Evolutionary conservation across 2,797 vertebrate genomes (phyloP).

Genomic region (Sarcoramphus papa): DNA sequence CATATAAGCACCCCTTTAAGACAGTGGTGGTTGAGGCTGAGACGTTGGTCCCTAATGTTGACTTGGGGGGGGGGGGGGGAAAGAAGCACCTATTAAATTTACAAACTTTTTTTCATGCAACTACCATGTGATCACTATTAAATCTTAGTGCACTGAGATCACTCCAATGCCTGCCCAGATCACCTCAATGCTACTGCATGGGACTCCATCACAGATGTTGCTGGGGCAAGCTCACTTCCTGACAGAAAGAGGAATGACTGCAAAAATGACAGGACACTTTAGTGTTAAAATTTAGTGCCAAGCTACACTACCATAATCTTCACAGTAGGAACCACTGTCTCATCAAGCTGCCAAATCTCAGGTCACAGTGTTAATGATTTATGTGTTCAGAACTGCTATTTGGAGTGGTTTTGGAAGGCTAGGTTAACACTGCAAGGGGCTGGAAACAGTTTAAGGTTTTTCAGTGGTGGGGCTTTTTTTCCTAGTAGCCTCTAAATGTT

Average conservation of each 20-base stretch:
- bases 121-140: not conserved
- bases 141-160: not conserved
- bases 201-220: not conserved
- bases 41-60: not conserved
- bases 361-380: not conserved
- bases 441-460: not conserved
- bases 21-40: not conserved
- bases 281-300: not conserved
- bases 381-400: not conserved
- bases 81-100: not conserved
- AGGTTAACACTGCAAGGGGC: not conserved
- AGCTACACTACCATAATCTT: not conserved
- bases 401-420: not conserved
- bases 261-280: not conserved
- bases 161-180: not conserved
- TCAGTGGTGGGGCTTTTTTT: rapidly evolving
- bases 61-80: not conserved
- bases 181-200: not conserved
- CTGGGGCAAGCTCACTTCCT: not conserved
- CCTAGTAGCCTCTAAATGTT: not conserved
- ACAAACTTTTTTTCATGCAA: rapidly evolving
- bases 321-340: not conserved
- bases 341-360: not conserved
- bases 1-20: not conserved
- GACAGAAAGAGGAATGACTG: not conserved